Evolutionary conservation across 2,797 vertebrate species (phyloP), one percentile per base, ranked within the genome.

Genomic region (Chloroceryle inda): DNA sequence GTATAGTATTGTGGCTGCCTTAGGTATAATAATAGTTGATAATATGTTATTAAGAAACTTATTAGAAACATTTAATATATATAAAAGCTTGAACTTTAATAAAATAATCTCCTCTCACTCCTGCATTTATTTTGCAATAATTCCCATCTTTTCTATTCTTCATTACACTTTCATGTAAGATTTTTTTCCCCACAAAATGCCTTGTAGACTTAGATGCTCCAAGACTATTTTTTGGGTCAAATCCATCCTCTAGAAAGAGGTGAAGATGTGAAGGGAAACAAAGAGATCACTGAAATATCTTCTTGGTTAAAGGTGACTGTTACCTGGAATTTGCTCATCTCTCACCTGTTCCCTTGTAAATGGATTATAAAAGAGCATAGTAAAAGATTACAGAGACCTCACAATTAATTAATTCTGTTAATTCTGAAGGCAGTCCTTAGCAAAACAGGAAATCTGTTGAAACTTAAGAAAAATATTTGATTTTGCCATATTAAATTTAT

Each of bases 1-100:
- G 96, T 95, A 96, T 95, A 97, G 96, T 97, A 94, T 93, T 95
- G 96, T 97, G 97, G 94, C 96, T 97, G 93, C 96, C 92, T 97
- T 98, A 77, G 72, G 85, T 97, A 89, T 96, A 93, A 98, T 61
- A 92, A 83, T 94, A 98, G 96, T 93, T 93, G 88, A 88, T 94
- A 76, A 94, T 96, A 96, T 96, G 96, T 97, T 96, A 93, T 96
- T 97, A 96, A 96, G 95, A 92, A 97, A 96, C 91, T 66, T 97
- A 80, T 91, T 98, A 97, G 97, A 97, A 96, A 96, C 61, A 53
- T 95, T 96, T 96, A 98, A 98, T 98, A 96, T 98, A 96, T 95
- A 97, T 98, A 97, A 97, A 98, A 96, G 90, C 96, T 96, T 98
- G 96, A 93, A 94, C 85, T 85, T 88, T 85, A 94, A 94, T 93